phyloP scores from a whole-genome alignment of 2,113 vertebrate species.

The Catagonus wagneri region DNA sequence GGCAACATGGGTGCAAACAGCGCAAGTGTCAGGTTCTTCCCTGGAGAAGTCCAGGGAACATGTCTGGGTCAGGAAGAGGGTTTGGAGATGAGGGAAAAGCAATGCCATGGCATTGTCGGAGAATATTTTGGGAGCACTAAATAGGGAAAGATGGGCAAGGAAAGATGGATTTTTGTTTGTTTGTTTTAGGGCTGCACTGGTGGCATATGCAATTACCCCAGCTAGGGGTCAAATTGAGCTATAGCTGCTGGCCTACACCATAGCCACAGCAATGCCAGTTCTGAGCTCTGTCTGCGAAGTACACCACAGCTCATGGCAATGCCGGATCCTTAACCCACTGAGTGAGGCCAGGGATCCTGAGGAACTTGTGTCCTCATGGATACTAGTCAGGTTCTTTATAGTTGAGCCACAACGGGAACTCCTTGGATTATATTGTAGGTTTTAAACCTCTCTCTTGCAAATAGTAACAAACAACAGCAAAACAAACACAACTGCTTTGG shows the following conservation, averaged over 20 bases:
- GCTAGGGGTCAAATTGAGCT: no score
- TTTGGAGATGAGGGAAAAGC: not conserved
- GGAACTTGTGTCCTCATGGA: no score
- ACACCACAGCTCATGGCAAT: no score
- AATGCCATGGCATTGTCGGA: not conserved
- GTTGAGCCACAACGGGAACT: not conserved
- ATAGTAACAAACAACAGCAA: not conserved
- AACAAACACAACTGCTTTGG: not conserved
- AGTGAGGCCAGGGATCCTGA: no score
- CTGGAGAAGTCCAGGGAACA: not conserved
- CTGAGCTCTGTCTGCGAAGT: no score
- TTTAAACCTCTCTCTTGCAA: not conserved
- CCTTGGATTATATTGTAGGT: not conserved
- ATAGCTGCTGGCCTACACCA: no score
- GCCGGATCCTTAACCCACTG: no score
- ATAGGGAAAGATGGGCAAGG: not conserved
- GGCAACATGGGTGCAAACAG: not conserved
- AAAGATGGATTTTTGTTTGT: not conserved
- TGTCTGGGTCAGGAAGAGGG: not conserved
- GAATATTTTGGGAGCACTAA: conserved; percentile 1
- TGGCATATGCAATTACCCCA: no score
- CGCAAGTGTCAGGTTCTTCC: not conserved
- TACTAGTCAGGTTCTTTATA: no score
- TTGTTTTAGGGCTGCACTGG: no score
- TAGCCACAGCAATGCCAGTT: no score